A percentile compares a stretch with the other conserved stretches of the same genome.
phyloP scores from a whole-genome alignment of 1,140 invertebrate species.

The Ganaspis sp. region DNA sequence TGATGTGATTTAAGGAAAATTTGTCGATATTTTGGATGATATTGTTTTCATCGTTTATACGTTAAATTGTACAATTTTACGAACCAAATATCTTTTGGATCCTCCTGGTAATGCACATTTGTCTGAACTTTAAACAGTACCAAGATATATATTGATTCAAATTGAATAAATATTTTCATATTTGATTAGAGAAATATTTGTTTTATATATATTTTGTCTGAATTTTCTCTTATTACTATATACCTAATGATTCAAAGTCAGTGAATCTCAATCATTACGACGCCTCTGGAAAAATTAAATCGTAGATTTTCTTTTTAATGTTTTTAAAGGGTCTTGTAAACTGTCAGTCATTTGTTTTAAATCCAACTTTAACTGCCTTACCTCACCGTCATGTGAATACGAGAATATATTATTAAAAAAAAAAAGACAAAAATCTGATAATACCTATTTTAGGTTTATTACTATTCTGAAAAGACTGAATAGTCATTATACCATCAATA shows the following conservation, averaged over 20 bases:
- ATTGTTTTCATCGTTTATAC: neutral
- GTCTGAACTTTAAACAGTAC: conserved; percentile 39
- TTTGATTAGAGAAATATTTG: conserved; percentile 43
- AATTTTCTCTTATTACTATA: neutral
- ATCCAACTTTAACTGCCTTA: conserved; percentile 28
- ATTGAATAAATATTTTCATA: conserved; percentile 52
- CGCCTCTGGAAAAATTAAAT: neutral
- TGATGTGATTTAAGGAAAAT: neutral
- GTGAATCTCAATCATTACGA: conserved; percentile 1
- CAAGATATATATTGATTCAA: conserved; percentile 44
- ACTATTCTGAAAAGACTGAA: conserved; percentile 29
- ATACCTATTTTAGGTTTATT: conserved; percentile 27
- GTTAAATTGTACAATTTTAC: neutral
- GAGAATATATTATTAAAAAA: conserved; percentile 8
- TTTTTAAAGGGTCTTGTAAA: conserved; percentile 12
- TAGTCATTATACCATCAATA: conserved; percentile 27
- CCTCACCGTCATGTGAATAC: conserved; percentile 19
- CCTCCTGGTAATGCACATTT: conserved; percentile 45
- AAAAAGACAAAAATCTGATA: neutral
- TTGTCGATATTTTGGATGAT: neutral
- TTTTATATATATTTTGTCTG: conserved; percentile 37
- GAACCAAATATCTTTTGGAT: conserved; percentile 32
- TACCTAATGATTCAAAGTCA: neutral
- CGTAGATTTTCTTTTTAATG: too few species aligned
- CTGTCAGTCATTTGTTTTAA: conserved; percentile 14